A percentile compares a stretch with the other conserved stretches of the same genome.
Conservation (phyloP, 2,888 invertebrate genomes). For the Lithosia quadra region DNA sequence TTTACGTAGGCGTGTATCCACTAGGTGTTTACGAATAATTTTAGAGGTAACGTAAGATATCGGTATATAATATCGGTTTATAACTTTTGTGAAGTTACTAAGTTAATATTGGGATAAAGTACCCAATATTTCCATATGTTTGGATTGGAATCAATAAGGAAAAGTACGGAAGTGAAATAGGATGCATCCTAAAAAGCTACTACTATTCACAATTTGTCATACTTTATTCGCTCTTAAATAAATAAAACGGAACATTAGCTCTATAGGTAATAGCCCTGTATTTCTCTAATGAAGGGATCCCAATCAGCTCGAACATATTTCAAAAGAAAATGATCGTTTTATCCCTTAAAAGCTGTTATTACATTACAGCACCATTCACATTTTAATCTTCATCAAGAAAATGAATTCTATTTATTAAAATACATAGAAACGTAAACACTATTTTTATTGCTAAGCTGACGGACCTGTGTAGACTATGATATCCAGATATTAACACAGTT, state of each 20-base stretch:
- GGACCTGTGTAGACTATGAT: too few species aligned
- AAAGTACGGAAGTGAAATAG: too few species aligned
- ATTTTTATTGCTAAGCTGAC: neutral
- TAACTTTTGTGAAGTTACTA: too few species aligned
- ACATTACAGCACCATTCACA: neutral
- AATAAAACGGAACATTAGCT: neutral
- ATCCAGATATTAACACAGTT: too few species aligned
- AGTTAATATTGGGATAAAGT: too few species aligned
- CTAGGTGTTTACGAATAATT: neutral
- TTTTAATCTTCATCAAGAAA: neutral
- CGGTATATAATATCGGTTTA: too few species aligned
- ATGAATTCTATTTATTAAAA: neutral
- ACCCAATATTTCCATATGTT: neutral
- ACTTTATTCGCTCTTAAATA: neutral
- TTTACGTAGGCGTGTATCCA: neutral
- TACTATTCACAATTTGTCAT: neutral
- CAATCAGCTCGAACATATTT: neutral
- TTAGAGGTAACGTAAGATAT: too few species aligned
- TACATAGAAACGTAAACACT: neutral
- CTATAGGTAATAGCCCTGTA: neutral
- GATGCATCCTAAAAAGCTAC: too few species aligned
- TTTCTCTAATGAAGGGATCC: constrained; percentile 2
- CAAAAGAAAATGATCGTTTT: neutral
- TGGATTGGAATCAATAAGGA: too few species aligned
- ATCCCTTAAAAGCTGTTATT: neutral